Base-by-base conservation (phyloP, 2,113 vertebrate species). In the Entosphenus tridentatus region DNA sequence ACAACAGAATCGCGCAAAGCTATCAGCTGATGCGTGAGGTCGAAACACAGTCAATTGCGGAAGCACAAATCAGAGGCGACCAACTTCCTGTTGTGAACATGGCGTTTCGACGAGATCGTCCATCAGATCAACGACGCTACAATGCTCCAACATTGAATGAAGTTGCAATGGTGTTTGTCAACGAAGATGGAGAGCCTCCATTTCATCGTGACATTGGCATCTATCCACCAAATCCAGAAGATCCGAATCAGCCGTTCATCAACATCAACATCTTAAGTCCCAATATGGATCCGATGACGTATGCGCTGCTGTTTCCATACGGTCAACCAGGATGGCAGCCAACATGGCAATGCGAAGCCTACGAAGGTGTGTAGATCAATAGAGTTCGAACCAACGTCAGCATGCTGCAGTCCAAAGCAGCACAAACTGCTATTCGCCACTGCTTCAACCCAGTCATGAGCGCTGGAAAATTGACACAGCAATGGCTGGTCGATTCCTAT, bases 41-140 rank as follows among this genome's bases (percentile, higher is more conserved):
- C 14, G 7, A 65, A 18, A 9, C 14, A 9, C 59, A 65, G 8
- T 9, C 8, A 65, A 18, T 16, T 14, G 59, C 14, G 10, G 14
- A 9, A 65, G 2, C 59, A 16, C 14, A 8, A 16, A 65, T 16
- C 18, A 18, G 10, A 18, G 18, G 18, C 10, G 14, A 18, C 14
- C 14, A 65, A 65, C 62, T 65, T 65, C 62, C 62, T 16, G 62
- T 65, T n/a, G 62, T 65, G 62, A 65, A 65, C 62, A 9, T 65
- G 8, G 62, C 10, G 62, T 65, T 21, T 21, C n/a, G 10, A 65
- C n/a, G 10, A 9, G 62, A 65, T 21, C 10, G 2, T 9, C n/a
- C 9, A 16, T n/a, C 8, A 9, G 62, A 65, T 65, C n/a, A 21
- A 21, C 8, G 2, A 21, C 10, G 62, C n/a, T 65, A 11, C 62